Base-by-base conservation (phyloP, 2,888 invertebrate species). In the Pyrrhia umbra region DNA sequence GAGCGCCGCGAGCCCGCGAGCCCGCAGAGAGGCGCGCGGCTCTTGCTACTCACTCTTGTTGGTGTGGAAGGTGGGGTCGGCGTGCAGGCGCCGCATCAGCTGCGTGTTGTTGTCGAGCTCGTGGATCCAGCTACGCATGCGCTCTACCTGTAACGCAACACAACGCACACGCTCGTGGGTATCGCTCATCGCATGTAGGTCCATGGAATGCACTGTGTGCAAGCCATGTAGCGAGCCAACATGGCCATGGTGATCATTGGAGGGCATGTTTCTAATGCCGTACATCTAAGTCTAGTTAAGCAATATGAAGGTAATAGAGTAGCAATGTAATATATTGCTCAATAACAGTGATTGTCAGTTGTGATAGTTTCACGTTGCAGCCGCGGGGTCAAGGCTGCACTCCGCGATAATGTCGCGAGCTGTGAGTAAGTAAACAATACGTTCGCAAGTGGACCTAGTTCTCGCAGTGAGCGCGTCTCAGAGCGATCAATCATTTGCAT, bases 11-110 rank as follows among this genome's bases (percentile, higher is more conserved):
- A 3, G 10, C 10, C 4, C 0, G 42, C 13, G 43, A 10, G 23
- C 43, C 16, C 40, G 25, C n/a, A 20, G 25, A 16, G n/a, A n/a
- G n/a, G n/a, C n/a, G n/a, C n/a, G n/a, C n/a, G n/a, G n/a, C n/a
- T n/a, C n/a, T n/a, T n/a, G n/a, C n/a, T 15, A 84, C 90, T 75
- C 64, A 94, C 95, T 85, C 60, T 81, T 86, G 84, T 92, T 93
- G 67, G 86, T 87, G 85, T 92, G 92, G 89, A 87, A 95, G 76
- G 92, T 90, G 75, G 95, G 96, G 83, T 96, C 96, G 70, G 96
- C 95, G 90, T 96, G 96, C 76, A 95, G 89, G 27, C 89, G 89
- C 49, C 92, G 92, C 83, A 95, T 87, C 65, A 90, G 90, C 82
- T 89, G 90, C 50, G 95, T 95, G 88, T 95, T 94, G 73, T 85